Evolutionary conservation across 2,888 invertebrate species (phyloP), one percentile per base, ranked within the genome.

Genomic region (Drosophila pseudotakahashii): DNA sequence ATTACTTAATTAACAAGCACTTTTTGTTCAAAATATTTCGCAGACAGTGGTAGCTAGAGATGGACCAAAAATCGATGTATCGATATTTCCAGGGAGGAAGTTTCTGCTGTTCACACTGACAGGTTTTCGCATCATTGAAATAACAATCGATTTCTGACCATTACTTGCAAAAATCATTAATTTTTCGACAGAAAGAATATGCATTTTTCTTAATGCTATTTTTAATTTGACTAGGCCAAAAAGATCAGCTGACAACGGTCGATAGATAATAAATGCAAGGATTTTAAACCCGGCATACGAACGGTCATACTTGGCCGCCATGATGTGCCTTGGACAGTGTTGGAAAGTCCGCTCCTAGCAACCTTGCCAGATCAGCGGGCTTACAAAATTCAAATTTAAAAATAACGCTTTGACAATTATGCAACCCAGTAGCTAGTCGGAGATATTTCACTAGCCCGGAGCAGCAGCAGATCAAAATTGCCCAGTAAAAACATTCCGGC

Each of bases 11-110:
- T 71, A 48, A 63, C 23, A 62, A 71, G 48, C 71, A 57, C 75
- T 84, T 81, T 81, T 81, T 81, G 84, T 81, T 83, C 76, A 84
- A 81, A 84, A 59, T 68, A 47, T 58, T 81, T 80, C 82, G 78
- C 80, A 79, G 81, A 84, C 79, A 45, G 59, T 51, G 63, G 44
- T 26, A 71, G 69, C 16, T 10, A 42, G 42, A 23, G 42, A 2
- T 42, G 42, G 23, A 13, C 19, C 42, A 11, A 10, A 19, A 19
- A 42, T 42, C 42, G 42, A 42, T 42, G 42, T 42, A 42, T 23
- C 19, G 42, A 11, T 42, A 13, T 5, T 19, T 13, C 11, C 19
- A 2, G 42, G 11, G 16, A 23, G 42, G 7, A 42, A 11, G 6
- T 11, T 42, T 42, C 19, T 19, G 2, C 10, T 10, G 16, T 11